Base-by-base conservation (phyloP, 2,888 invertebrate genomes). In the Chydorus sphaericus region DNA sequence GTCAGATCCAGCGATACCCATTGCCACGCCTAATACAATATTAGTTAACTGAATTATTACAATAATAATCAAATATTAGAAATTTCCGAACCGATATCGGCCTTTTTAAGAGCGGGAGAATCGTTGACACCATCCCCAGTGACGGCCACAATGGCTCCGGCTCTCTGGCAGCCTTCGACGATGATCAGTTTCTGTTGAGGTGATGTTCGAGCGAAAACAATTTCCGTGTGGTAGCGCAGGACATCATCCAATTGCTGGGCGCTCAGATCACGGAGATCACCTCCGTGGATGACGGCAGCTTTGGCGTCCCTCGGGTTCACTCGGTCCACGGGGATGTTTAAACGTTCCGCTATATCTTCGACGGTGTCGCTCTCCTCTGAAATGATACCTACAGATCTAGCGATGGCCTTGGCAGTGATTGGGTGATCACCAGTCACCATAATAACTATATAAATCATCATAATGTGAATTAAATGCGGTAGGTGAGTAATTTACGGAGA, bases 1-100 rank as follows among this genome's bases (percentile, higher is more conserved):
- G 71, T 92, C 92, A 26, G 90, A 90, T 51, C 92, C 92, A 61
- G 90, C 85, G 64, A 92, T 91, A 69, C 91, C 91, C 91, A 92
- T 91, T 63, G 91, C 90, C 61, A 91, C 88, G 69, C 65, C 64
- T 64, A 36, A 37, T 18, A n/a, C n/a, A n/a, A n/a, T n/a, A n/a
- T n/a, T n/a, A n/a, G n/a, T 3, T 39, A 4, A 39, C 6, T 16
- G 10, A 14, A 20, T 39, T 16, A 20, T 39, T 16, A 18, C 44
- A 23, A 5, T 6, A 20, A 26, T 4, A 10, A 23, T 26, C n/a
- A 44, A 26, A 39, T 10, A 23, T 14, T n/a, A n/a, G n/a, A n/a
- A 20, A 30, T 7, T 52, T 20, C 1, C 10, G 57, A 62, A 68
- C 75, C 75, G 59, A 72, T 72, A 61, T 77, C 77, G 58, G 77